Conservation (phyloP, 2,797 vertebrate species). For the Micromesistius poutassou region DNA sequence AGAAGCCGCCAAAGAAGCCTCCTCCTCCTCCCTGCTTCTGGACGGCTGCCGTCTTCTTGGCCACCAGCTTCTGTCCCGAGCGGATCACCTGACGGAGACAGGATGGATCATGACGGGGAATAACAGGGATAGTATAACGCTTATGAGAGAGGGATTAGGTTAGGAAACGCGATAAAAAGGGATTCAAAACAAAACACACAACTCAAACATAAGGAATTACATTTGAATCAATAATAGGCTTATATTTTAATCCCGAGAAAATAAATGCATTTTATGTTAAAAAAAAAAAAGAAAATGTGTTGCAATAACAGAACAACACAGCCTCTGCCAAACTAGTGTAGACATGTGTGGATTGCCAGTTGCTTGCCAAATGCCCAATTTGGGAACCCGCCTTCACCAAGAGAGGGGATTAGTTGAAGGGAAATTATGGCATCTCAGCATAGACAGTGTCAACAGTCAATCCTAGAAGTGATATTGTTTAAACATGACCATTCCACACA, state of each 20-base stretch:
- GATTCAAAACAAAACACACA: neutral
- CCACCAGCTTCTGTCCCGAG: constrained; percentile 85
- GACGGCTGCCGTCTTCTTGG: constrained; percentile 75
- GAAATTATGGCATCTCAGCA: too few species aligned
- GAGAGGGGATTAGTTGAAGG: too few species aligned
- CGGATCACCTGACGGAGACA: constrained; percentile 77
- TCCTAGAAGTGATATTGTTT: neutral
- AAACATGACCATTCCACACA: neutral
- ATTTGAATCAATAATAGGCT: neutral
- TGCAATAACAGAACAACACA: too few species aligned
- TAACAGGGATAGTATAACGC: neutral
- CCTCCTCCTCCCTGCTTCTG: constrained; percentile 83
- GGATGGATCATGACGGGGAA: neutral
- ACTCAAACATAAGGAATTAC: too few species aligned
- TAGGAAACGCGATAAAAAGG: neutral
- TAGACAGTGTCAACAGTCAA: too few species aligned
- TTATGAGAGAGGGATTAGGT: neutral
- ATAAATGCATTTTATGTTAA: too few species aligned
- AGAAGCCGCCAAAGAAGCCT: constrained; percentile 87
- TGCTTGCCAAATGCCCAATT: too few species aligned
- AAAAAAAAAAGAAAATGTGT: too few species aligned
- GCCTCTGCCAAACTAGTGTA: too few species aligned
- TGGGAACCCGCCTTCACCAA: too few species aligned
- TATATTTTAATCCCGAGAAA: too few species aligned
- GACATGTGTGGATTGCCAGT: too few species aligned